These are phyloP conservation scores for Phymatocera aterrima DNA, from an alignment of 2,888 invertebrate genomes.

Conservation along the genomic window DNA sequence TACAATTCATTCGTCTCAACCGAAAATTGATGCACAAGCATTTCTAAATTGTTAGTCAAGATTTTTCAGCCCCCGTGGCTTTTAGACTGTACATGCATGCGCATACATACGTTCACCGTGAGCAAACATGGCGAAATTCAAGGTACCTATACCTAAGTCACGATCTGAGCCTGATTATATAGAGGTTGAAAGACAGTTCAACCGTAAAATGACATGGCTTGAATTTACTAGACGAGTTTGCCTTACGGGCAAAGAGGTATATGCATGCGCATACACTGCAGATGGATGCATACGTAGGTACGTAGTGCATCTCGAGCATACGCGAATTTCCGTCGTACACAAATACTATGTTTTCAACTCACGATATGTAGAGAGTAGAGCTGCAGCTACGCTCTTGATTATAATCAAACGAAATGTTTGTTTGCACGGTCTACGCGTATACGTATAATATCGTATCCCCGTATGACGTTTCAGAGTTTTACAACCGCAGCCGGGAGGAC, in stretches of 20 bases:
- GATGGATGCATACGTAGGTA: neutral
- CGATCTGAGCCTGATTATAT: neutral
- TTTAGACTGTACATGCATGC: neutral
- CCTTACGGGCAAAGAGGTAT: neutral
- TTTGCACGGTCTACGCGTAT: neutral
- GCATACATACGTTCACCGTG: too few species aligned
- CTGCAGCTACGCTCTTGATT: neutral
- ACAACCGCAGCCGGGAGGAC: too few species aligned
- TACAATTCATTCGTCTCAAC: too few species aligned
- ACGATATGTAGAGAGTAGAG: neutral
- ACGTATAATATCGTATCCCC: too few species aligned
- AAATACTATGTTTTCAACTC: too few species aligned
- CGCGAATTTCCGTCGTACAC: too few species aligned
- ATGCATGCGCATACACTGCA: too few species aligned
- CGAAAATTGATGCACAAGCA: too few species aligned
- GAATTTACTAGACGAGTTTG: constrained; percentile 2
- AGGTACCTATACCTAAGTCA: neutral
- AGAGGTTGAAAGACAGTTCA: neutral
- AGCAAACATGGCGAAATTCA: neutral
- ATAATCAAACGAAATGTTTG: neutral
- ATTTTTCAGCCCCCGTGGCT: too few species aligned
- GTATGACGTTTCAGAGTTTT: too few species aligned
- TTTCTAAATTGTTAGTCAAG: too few species aligned
- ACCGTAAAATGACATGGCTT: constrained; percentile 21
- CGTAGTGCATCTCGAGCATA: neutral